phyloP scores from a whole-genome alignment of 2,797 vertebrate species.

The Eulemur rubriventer region DNA sequence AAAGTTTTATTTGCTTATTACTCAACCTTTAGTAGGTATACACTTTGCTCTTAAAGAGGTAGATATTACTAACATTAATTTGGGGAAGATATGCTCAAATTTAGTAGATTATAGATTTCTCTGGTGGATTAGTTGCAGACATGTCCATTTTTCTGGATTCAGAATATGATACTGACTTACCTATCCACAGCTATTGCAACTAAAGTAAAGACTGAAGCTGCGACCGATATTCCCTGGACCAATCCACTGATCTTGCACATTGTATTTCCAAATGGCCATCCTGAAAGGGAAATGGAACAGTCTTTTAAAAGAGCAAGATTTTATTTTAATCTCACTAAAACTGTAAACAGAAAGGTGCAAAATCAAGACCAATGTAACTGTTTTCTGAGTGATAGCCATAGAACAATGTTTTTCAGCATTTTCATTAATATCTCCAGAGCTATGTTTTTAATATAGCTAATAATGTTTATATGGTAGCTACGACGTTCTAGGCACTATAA shows the following conservation, averaged over 20 bases:
- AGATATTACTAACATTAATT: background rate
- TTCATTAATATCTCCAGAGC: background rate
- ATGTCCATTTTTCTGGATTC: background rate
- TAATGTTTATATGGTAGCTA: background rate
- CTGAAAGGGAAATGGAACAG: slow-evolving; percentile 79
- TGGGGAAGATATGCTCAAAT: background rate
- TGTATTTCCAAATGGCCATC: slow-evolving; percentile 95
- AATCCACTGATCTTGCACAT: slow-evolving; percentile 95
- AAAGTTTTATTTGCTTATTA: background rate
- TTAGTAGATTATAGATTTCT: background rate
- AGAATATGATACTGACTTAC: slow-evolving; percentile 80
- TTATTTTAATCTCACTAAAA: background rate
- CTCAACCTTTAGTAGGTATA: background rate
- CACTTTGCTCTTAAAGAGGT: background rate
- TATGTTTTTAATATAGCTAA: background rate
- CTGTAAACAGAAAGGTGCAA: background rate
- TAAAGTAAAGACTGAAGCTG: slow-evolving; percentile 95
- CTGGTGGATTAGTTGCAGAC: background rate
- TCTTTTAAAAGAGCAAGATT: background rate
- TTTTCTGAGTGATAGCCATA: background rate
- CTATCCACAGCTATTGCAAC: slow-evolving; percentile 95
- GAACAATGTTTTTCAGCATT: background rate
- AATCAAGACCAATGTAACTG: background rate
- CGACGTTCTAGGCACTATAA: background rate
- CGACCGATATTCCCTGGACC: slow-evolving; percentile 95